Evolutionary conservation across 2,113 vertebrate species (phyloP).

Genomic region (Otis tarda): DNA sequence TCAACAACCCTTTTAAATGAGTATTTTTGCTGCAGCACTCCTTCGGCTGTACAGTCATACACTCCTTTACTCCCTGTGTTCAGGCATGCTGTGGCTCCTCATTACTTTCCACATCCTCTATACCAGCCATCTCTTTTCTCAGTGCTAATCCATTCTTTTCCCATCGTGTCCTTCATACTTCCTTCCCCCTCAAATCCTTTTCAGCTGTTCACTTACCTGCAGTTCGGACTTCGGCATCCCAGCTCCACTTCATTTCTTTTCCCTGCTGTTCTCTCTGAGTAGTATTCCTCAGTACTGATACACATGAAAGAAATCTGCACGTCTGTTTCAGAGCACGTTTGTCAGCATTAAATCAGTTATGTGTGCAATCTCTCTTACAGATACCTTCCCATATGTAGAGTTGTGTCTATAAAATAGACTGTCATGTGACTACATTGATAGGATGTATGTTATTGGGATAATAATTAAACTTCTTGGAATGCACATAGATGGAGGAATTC

Average conservation of each 20-base stretch:
- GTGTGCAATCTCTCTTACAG: background rate
- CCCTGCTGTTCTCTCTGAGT: background rate
- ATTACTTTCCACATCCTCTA: background rate
- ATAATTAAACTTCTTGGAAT: background rate
- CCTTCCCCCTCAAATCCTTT: background rate
- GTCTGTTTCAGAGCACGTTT: background rate
- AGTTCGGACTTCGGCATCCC: background rate
- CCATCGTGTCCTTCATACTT: background rate
- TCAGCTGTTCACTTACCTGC: background rate
- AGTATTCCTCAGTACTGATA: background rate
- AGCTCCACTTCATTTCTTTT: background rate
- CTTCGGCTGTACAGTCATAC: accelerated
- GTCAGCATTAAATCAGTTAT: background rate
- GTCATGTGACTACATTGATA: background rate
- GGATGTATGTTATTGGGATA: background rate
- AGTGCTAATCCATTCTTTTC: background rate
- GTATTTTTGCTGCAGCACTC: background rate
- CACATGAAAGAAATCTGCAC: background rate
- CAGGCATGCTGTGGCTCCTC: background rate
- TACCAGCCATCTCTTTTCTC: background rate
- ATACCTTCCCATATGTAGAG: background rate
- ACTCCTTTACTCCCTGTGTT: background rate
- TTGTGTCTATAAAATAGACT: background rate
- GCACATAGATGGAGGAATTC: background rate
- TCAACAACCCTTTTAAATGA: background rate